Evolutionary conservation across 2,797 vertebrate species (phyloP), one percentile per base, ranked within the genome.

Genomic region (Phataginus tetradactyla): DNA sequence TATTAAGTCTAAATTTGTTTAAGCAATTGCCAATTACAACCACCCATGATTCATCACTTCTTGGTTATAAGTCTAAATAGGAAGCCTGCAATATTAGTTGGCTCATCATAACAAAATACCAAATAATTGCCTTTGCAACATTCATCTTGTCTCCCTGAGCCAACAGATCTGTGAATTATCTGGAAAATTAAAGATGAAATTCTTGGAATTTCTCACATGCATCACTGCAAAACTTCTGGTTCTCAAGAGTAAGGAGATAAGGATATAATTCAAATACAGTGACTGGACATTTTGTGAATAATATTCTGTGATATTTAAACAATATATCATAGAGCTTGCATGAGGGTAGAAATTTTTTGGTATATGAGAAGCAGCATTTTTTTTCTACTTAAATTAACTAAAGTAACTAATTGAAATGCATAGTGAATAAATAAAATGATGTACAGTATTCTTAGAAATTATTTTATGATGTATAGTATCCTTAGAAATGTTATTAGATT

Each of bases 1-100:
- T 80, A 18, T 21, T 45, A 49, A 86, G 86, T 74, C 25, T 59
- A 29, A 69, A 20, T 32, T 95, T 92, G 37, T 37, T 74, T 61
- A 39, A 75, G 45, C 57, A 61, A 81, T 42, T 55, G 27, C 6
- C 86, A 1, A 79, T 61, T 8, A 71, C 11, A 49, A 23, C 74
- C 32, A 39, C 1, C 0, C 7, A 53, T n/a, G 18, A 74, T 9
- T 86, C 63, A 71, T 12, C 2, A 61, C 34, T 68, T 63, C 14
- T 64, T 69, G 29, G 14, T 59, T 68, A 23, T 39, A 59, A 78
- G 59, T 34, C 45, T 37, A 3, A 29, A 63, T 57, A 57, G 21
- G 90, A 83, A 91, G 1, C 8, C 15, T 74, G 6, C 1, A 18
- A 1, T 51, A 25, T 51, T 83, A 71, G 25, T 10, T 69, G n/a